Conservation (phyloP, 2,797 vertebrate species). For the Squalus acanthias region DNA sequence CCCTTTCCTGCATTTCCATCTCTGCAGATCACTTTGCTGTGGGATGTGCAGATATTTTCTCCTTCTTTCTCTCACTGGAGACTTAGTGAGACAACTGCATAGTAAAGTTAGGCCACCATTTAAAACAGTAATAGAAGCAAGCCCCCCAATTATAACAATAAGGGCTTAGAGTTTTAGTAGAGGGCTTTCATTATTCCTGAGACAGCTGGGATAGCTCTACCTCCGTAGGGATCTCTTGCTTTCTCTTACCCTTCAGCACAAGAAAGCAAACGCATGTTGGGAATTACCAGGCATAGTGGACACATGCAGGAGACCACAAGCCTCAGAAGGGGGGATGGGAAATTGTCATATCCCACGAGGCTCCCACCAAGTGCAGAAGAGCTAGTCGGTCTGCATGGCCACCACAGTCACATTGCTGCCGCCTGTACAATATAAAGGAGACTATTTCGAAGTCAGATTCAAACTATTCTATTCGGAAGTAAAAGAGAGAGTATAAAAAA, state of each 20-base stretch:
- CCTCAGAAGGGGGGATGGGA: background rate
- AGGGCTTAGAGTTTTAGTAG: background rate
- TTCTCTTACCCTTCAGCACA: background rate
- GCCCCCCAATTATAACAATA: background rate
- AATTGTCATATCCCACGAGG: background rate
- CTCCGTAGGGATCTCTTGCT: background rate
- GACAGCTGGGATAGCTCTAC: no score
- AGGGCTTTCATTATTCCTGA: background rate
- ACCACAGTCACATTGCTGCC: background rate
- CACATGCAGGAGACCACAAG: background rate
- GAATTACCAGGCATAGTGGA: background rate
- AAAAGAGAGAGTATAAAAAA: background rate
- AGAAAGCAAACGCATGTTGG: background rate
- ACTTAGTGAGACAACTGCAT: background rate
- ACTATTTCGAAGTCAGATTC: background rate
- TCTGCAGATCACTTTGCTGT: background rate
- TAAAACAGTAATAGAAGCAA: background rate
- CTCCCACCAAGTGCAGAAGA: background rate
- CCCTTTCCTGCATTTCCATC: background rate
- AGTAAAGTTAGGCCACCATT: background rate
- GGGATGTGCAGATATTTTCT: background rate
- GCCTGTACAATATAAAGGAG: background rate
- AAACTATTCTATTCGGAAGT: background rate
- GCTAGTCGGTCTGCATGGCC: no score
- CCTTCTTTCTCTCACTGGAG: background rate